Base-by-base conservation (phyloP, 2,113 vertebrate genomes). In the Hemiprocne comata region DNA sequence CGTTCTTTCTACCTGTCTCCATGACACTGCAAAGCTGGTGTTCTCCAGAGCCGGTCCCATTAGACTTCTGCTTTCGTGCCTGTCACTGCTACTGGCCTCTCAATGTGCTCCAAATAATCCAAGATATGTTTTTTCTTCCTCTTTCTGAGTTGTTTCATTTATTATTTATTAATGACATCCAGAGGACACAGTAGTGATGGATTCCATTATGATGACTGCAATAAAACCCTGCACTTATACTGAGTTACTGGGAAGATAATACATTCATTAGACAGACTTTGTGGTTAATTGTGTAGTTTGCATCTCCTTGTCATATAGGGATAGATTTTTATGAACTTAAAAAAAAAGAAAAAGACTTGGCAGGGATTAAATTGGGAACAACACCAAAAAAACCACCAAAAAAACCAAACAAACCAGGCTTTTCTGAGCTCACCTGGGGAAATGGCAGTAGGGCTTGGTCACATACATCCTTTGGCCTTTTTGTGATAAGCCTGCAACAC, bases 111-210 rank as follows among this genome's bases (percentile, higher is more conserved):
- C 58, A 79, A 11, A 95, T 76, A 60, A 33, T 0, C 20, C 6
- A 23, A 87, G 73, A 66, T 7, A 3, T 4, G 5, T 3, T 61
- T 85, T 72, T 62, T 62, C 13, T 34, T 79, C 60, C 51, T 85
- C 61, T 87, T 64, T 46, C 66, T 55, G 23, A 76, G 70, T 13
- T 48, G 29, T 58, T 87, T 83, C n/a, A 87, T 87, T 55, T 86
- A 38, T 87, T 83, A 77, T 95, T 90, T 91, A 80, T 69, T 90
- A 66, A 64, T 88, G 91, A 40, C 85, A 51, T 73, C 74, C 50
- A 5, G 71, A 89, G 95, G 73, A 67, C 79, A 12, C 25, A 1
- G 40, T 2, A 34, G 71, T 15, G 87, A 33, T 2, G 13, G 69
- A 2, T 31, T 38, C 66, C n/a, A 57, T 23, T 60, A 46, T 20